These are phyloP conservation scores for Drymodes brunneopygia DNA, from an alignment of 2,113 vertebrate species.

Conservation along the genomic window DNA sequence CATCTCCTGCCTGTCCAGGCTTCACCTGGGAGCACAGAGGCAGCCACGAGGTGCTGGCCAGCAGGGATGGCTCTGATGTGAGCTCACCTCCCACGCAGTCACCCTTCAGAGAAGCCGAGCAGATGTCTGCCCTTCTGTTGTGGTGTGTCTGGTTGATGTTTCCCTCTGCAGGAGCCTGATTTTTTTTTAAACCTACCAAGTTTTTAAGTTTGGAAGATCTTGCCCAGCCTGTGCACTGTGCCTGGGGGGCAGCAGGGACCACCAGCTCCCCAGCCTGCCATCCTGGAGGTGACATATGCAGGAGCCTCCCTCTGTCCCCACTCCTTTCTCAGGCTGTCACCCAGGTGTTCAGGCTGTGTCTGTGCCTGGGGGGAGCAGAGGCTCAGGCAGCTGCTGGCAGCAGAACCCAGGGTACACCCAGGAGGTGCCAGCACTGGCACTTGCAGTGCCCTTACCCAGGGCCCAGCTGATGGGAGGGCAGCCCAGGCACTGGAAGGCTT, in stretches of 20 bases:
- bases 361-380: accelerated
- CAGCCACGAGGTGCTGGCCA: not conserved
- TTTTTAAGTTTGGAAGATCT: not conserved
- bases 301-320: not conserved
- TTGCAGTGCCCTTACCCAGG: not conserved
- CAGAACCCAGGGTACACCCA: not conserved
- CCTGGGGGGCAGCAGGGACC: not conserved
- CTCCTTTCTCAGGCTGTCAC: not conserved
- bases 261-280: not conserved
- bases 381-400: not conserved
- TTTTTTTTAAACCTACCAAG: not conserved
- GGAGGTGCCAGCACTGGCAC: not conserved
- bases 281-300: accelerated
- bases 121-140: not conserved
- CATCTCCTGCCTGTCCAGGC: not conserved
- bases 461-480: not conserved
- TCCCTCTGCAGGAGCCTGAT: not conserved
- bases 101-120: not conserved
- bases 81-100: not conserved
- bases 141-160: not conserved
- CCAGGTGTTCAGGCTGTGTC: not conserved
- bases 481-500: not conserved
- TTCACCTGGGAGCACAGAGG: not conserved
- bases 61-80: not conserved
- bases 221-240: not conserved